A percentile compares a stretch with the other conserved stretches of the same genome.
These are phyloP conservation scores for Holacanthus passer DNA, from an alignment of 2,113 vertebrate species.

Conservation along the genomic window DNA sequence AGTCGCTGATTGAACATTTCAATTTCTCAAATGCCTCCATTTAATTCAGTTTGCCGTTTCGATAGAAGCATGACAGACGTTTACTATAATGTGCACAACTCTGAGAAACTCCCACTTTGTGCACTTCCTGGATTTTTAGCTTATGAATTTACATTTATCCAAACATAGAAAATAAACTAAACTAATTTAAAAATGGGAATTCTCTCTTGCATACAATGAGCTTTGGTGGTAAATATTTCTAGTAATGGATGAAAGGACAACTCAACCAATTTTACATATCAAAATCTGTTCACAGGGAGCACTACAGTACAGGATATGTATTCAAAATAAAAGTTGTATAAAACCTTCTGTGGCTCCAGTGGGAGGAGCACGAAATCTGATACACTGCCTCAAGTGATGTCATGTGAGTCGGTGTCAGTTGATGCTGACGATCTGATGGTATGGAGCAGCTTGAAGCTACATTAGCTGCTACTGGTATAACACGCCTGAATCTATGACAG, in stretches of 20 bases:
- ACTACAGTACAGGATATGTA: background rate
- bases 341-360: conserved; percentile 2
- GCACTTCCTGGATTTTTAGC: background rate
- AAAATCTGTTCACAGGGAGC: background rate
- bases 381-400: background rate
- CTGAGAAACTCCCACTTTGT: background rate
- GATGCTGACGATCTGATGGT: background rate
- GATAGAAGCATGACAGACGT: background rate
- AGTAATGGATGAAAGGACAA: background rate
- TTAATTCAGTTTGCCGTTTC: background rate
- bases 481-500: background rate
- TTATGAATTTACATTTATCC: background rate
- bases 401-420: background rate
- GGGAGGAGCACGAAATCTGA: conserved; percentile 3
- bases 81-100: background rate
- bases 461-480: background rate
- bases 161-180: background rate
- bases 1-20: background rate
- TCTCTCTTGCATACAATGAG: background rate
- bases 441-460: background rate
- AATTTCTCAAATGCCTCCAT: background rate
- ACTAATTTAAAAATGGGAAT: background rate
- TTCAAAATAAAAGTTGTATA: background rate
- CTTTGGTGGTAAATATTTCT: background rate
- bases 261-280: background rate